Conservation (phyloP, 2,113 vertebrate species). For the Emberiza fucata region DNA sequence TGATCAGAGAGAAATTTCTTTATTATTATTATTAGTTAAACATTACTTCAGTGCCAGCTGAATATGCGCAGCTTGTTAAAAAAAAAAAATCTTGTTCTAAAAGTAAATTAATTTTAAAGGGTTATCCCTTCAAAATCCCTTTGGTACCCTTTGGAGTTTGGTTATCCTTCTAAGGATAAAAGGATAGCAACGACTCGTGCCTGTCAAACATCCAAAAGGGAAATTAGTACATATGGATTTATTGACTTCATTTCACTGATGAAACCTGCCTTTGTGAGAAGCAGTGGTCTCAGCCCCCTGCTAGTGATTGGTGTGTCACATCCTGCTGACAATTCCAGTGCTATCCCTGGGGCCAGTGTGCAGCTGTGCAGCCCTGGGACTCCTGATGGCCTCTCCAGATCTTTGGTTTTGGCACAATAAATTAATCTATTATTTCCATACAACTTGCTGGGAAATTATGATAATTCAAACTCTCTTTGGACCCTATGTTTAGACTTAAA, state of each 20-base stretch:
- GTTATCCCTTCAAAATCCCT: background rate
- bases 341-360: background rate
- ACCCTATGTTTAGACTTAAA: background rate
- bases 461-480: background rate
- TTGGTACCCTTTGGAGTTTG: background rate
- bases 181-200: background rate
- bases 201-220: background rate
- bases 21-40: background rate
- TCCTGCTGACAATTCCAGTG: background rate
- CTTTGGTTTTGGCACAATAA: background rate
- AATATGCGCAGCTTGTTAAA: background rate
- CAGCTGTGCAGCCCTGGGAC: background rate
- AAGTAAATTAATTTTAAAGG: background rate
- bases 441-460: background rate
- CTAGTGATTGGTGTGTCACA: background rate
- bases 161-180: background rate
- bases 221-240: background rate
- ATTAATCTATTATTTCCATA: background rate
- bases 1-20: background rate
- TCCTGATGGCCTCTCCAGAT: background rate
- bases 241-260: background rate
- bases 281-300: background rate
- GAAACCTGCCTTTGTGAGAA: background rate
- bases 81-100: background rate
- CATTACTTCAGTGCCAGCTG: background rate